Percentiles rank a stretch among this genome's conserved stretches.
phyloP scores from a whole-genome alignment of 2,888 invertebrate genomes.

The Trileptium ribeirensis region DNA sequence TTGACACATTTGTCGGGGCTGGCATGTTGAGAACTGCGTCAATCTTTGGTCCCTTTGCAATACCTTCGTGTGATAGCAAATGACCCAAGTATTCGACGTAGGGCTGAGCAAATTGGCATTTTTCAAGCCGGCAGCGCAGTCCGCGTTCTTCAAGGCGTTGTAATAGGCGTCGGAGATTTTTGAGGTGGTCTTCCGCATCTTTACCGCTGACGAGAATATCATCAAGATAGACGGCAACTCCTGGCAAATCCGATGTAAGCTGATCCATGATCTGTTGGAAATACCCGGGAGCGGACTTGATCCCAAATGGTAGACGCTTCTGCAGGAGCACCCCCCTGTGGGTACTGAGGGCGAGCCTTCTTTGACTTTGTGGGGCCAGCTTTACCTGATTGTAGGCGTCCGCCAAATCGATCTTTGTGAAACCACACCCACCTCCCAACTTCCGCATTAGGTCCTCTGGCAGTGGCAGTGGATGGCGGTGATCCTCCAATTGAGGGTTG shows the following conservation, averaged over 20 bases:
- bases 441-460: slow-evolving; percentile 26
- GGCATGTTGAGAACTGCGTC: slow-evolving; percentile 22
- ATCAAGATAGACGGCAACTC: no score
- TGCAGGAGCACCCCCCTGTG: background rate
- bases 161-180: slow-evolving; percentile 4
- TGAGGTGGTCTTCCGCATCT: no score
- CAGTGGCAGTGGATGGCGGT: slow-evolving; percentile 8
- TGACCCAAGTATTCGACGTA: no score
- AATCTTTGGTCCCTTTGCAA: no score
- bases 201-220: no score
- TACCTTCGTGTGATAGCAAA: background rate
- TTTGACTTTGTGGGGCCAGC: background rate
- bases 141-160: background rate
- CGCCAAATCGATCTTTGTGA: background rate
- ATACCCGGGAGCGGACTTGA: background rate
- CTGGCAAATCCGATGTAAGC: slow-evolving; percentile 35
- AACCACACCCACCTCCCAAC: background rate
- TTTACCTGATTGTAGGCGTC: background rate
- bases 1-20: slow-evolving; percentile 19
- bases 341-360: background rate
- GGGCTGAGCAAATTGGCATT: no score
- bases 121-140: background rate
- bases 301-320: background rate
- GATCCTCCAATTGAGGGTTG: background rate
- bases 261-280: slow-evolving; percentile 37